A percentile compares a stretch with the other conserved stretches of the same genome.
phyloP scores from a whole-genome alignment of 2,797 vertebrate genomes.

The Echeneis naucrates region DNA sequence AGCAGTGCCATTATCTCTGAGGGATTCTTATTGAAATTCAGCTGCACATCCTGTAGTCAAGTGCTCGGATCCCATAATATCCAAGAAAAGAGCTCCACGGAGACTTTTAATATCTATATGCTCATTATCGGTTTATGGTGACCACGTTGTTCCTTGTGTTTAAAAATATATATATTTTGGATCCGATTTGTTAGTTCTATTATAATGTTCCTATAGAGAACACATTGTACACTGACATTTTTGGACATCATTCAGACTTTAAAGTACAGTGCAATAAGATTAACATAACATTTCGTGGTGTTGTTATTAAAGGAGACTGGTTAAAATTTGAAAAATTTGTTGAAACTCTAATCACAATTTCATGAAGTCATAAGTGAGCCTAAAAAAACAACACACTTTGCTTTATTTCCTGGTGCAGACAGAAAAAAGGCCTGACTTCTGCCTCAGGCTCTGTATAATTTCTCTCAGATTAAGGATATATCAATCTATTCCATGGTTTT shows the following conservation, averaged over 20 bases:
- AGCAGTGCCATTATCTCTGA: constrained; percentile 42
- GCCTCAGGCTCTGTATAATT: constrained; percentile 41
- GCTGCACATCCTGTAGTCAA: constrained; percentile 55
- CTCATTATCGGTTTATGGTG: constrained; percentile 32
- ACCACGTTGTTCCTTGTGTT: constrained; percentile 50
- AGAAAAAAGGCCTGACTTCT: constrained; percentile 25
- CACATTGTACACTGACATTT: neutral
- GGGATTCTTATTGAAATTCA: constrained; percentile 48
- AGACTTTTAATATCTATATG: constrained; percentile 15
- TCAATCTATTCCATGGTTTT: constrained; percentile 51
- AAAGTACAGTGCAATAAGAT: too few species aligned
- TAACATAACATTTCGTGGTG: too few species aligned
- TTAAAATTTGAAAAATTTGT: too few species aligned
- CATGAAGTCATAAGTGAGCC: constrained; percentile 13
- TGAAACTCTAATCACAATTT: constrained; percentile 19
- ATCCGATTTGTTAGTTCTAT: neutral
- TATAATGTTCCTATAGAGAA: neutral
- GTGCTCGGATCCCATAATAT: constrained; percentile 28
- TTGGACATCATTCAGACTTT: neutral
- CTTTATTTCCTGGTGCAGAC: constrained; percentile 30
- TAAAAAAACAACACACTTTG: constrained; percentile 37
- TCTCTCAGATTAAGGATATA: constrained; percentile 38
- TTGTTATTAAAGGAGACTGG: too few species aligned
- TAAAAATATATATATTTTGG: constrained; percentile 4
- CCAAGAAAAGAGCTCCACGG: constrained; percentile 28